phyloP scores from a whole-genome alignment of 2,797 vertebrate genomes.

The Paedocypris micromegethes region DNA sequence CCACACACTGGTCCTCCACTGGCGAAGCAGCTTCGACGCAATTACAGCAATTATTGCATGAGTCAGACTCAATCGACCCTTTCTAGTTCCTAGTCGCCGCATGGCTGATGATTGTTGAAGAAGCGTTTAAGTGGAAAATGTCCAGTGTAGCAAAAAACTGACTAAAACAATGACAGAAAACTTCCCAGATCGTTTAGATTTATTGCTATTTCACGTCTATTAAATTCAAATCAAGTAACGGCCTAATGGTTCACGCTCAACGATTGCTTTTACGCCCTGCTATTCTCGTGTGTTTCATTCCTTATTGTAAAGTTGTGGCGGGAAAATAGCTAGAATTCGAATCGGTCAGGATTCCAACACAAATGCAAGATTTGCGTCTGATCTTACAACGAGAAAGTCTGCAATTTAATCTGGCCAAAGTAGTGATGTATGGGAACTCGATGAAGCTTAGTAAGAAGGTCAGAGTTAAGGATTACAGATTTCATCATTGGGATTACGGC shows the following conservation, averaged over 20 bases:
- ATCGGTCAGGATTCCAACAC: conserved; percentile 1
- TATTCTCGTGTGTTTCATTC: not conserved
- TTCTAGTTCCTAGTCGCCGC: not conserved
- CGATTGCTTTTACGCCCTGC: too few relatives aligned
- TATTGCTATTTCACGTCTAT: too few relatives aligned
- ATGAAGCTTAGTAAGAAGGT: conserved; percentile 44
- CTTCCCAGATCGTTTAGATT: too few relatives aligned
- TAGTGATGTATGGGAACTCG: conserved; percentile 28
- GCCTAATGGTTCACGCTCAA: too few relatives aligned
- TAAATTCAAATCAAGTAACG: too few relatives aligned
- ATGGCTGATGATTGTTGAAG: not conserved
- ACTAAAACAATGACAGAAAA: not conserved
- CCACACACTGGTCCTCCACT: conserved; percentile 39
- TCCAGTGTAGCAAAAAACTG: not conserved
- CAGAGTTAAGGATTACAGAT: conserved; percentile 36
- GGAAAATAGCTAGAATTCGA: conserved; percentile 10
- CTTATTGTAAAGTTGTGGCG: not conserved
- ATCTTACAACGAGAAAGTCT: conserved; percentile 16
- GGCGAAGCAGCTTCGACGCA: conserved; percentile 26
- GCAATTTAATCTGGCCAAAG: conserved; percentile 48
- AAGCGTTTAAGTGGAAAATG: conserved; percentile 3
- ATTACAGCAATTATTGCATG: conserved; percentile 47
- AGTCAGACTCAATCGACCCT: conserved; percentile 34
- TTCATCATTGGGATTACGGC: conserved; percentile 26
- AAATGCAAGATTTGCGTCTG: conserved; percentile 6